phyloP scores from a whole-genome alignment of 2,113 vertebrate species.

The Opisthocomus hoazin region DNA sequence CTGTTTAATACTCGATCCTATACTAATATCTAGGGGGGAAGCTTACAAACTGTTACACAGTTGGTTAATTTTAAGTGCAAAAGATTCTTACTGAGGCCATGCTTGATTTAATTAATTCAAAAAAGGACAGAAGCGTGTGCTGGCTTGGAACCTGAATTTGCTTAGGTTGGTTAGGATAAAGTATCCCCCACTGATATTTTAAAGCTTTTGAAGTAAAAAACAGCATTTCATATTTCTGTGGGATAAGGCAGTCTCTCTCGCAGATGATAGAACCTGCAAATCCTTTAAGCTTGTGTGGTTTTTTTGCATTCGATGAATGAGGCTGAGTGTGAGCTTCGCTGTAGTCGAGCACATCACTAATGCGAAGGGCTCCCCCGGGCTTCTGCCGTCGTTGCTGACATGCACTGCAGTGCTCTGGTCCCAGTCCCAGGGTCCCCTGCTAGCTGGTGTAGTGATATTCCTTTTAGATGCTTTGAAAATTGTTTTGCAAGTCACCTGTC shows the following conservation, averaged over 20 bases:
- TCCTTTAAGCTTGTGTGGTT: neutral
- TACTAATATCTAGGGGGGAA: neutral
- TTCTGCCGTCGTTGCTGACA: neutral
- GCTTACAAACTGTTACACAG: neutral
- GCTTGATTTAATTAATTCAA: neutral
- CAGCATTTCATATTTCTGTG: neutral
- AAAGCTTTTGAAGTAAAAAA: neutral
- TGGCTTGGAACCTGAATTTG: neutral
- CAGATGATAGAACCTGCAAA: neutral
- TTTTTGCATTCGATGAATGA: neutral
- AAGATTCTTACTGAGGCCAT: neutral
- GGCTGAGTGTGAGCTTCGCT: neutral
- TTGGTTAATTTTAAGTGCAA: neutral
- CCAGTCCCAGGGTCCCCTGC: fast-evolving
- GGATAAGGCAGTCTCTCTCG: neutral
- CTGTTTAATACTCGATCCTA: neutral
- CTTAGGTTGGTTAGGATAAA: neutral
- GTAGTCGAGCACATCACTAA: neutral
- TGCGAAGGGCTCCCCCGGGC: neutral
- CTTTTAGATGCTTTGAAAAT: neutral
- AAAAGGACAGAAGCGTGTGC: neutral
- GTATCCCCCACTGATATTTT: neutral
- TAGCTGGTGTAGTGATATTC: neutral
- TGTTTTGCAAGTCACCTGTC: neutral
- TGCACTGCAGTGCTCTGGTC: neutral